Percentiles rank a stretch among this genome's conserved stretches.
Evolutionary conservation across 2,888 invertebrate species (phyloP).

Genomic region (Vandiemenella viatica): DNA sequence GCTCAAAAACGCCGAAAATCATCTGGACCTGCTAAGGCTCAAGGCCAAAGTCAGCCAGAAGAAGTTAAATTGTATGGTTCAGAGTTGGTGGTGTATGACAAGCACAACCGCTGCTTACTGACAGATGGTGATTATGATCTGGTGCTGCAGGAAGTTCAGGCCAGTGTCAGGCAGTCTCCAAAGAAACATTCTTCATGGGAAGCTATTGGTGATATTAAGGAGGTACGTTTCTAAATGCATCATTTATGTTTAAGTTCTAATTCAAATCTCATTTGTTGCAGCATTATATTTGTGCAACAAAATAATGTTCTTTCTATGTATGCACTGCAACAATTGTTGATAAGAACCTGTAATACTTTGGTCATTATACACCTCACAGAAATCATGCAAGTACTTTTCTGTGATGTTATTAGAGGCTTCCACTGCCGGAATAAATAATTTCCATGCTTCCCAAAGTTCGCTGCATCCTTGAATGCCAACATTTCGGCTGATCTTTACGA

Average conservation of each 20-base stretch:
- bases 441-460: too few species aligned
- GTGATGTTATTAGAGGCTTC: too few species aligned
- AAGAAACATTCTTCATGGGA: constrained; percentile 62
- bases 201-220: constrained; percentile 40
- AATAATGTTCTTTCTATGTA: too few species aligned
- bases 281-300: too few species aligned
- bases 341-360: too few species aligned
- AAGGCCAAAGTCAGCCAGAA: constrained; percentile 30
- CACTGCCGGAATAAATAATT: too few species aligned
- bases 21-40: constrained; percentile 23
- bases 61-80: constrained; percentile 51
- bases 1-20: constrained; percentile 54
- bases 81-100: constrained; percentile 80
- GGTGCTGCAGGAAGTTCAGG: constrained; percentile 56
- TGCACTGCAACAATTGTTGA: too few species aligned
- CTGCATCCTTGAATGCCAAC: too few species aligned
- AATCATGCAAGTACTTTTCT: too few species aligned
- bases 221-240: constrained; percentile 20
- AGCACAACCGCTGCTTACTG: constrained; percentile 70
- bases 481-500: too few species aligned
- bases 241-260: background rate
- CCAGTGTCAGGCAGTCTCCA: constrained; percentile 39
- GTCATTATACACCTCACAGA: too few species aligned
- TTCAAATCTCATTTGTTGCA: background rate
- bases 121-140: constrained; percentile 85